These are phyloP conservation scores for Drosophila quasianomalipes DNA, from an alignment of 2,888 invertebrate species.

Conservation along the genomic window DNA sequence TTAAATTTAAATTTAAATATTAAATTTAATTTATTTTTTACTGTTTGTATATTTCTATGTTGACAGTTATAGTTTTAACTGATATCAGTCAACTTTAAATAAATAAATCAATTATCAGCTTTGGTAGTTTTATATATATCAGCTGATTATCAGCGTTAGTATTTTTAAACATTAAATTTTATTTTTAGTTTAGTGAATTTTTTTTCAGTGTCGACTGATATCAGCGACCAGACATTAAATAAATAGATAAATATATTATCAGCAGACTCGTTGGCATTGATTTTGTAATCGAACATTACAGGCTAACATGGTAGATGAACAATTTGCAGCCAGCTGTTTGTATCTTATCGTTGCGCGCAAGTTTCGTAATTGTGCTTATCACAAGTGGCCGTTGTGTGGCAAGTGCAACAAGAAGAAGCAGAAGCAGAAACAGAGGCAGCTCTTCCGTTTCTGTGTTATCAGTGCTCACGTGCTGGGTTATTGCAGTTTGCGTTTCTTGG, in stretches of 20 bases:
- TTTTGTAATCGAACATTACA: conserved; percentile 66
- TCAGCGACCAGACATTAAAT: background rate
- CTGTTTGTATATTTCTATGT: background rate
- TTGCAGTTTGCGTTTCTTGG: conserved; percentile 35
- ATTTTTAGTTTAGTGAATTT: background rate
- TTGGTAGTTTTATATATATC: background rate
- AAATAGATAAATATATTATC: background rate
- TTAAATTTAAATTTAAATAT: background rate
- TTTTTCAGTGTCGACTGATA: background rate
- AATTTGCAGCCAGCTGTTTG: conserved; percentile 33
- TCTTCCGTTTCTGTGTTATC: conserved; percentile 68
- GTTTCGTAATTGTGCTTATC: conserved; percentile 68
- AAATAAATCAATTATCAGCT: background rate
- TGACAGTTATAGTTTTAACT: background rate
- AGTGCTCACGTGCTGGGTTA: conserved; percentile 59
- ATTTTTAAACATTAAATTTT: background rate
- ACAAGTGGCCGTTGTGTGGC: conserved; percentile 28
- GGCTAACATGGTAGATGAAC: conserved; percentile 57
- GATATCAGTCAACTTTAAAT: background rate
- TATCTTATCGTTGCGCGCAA: conserved; percentile 45
- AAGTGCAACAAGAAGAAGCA: conserved; percentile 45
- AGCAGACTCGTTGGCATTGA: conserved; percentile 50
- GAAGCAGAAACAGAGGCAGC: background rate
- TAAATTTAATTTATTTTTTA: background rate
- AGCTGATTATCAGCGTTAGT: background rate